Evolutionary conservation across 2,888 invertebrate genomes (phyloP), one percentile per base, ranked within the genome.

Genomic region (Brachycybe producta): DNA sequence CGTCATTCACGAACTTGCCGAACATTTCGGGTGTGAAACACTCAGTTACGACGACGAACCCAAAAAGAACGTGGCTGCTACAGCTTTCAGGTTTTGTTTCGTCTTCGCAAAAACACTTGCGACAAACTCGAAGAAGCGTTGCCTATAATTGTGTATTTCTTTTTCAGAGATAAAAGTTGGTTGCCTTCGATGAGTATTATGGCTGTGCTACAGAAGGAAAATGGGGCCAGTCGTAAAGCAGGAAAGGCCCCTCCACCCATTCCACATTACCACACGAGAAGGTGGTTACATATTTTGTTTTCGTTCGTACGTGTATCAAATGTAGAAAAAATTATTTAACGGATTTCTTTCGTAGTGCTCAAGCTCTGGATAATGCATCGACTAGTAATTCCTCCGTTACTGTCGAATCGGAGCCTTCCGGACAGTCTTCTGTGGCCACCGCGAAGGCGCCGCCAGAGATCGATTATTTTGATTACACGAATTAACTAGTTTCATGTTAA

Each of bases 1-100:
- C 63, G 79, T 94, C 61, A 79, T 97, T 8, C 94, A 95, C 68
- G 95, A 97, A 65, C 78, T 90, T 66, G 90, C 90, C 60, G 86
- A 88, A 62, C 86, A 86, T 68, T 97, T 95, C 71, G 92, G 92
- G 35, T 84, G 91, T 60, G 84, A 88, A 62, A 86, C 91, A 56
- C 83, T 85, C 52, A 90, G 92, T 21, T 94, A 92, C 66, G 97
- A 97, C 70, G 80, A 82, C 19, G 94, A 94, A 64, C 95, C 95
- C 0, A 91, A 94, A 65, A 75, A 92, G 55, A 95, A 94, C 70
- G 84, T 95, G 15, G 85, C 91, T n/a, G 87, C 86, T 23, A 90
- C 87, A 15, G 90, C 91, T 44, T 76, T 77, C 52, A 80, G 73
- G 65, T 84, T n/a, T n/a, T n/a, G n/a, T n/a, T n/a, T n/a, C n/a